Evolutionary conservation across 2,888 invertebrate genomes (phyloP).

Genomic region (Nymphalis c-album): DNA sequence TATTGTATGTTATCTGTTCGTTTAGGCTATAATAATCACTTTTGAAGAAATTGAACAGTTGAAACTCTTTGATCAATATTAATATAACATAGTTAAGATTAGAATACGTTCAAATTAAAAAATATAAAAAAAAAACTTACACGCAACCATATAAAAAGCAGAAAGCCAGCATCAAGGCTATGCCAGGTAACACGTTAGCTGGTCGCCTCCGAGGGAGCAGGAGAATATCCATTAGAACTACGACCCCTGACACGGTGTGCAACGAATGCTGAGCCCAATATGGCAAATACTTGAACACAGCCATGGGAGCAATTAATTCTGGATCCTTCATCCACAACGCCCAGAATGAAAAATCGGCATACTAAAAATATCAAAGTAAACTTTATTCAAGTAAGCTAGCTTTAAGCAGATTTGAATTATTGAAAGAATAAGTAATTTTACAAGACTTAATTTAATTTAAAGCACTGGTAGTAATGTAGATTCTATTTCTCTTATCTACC

Average conservation of each 20-base stretch:
- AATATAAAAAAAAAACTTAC: slow-evolving; percentile 45
- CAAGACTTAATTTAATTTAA: no score
- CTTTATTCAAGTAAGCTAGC: no score
- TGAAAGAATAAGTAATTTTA: no score
- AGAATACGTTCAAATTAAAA: no score
- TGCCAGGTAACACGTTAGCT: slow-evolving; percentile 40
- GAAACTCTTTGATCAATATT: no score
- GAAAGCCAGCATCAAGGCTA: slow-evolving; percentile 43
- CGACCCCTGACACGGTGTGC: slow-evolving; percentile 50
- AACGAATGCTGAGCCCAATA: slow-evolving; percentile 55
- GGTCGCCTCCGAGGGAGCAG: slow-evolving; percentile 52
- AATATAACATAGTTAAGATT: no score
- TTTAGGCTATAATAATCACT: no score
- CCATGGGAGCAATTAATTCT: slow-evolving; percentile 45
- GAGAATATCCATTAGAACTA: slow-evolving; percentile 48
- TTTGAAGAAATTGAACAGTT: no score
- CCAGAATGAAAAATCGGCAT: slow-evolving; percentile 52
- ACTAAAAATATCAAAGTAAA: slow-evolving; percentile 42
- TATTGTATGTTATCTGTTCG: no score
- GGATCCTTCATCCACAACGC: slow-evolving; percentile 44
- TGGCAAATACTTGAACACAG: slow-evolving; percentile 49
- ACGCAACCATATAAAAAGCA: slow-evolving; percentile 42
- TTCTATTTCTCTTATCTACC: no score
- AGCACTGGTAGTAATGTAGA: no score
- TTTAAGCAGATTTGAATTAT: no score